A percentile compares a stretch with the other conserved stretches of the same genome.
Evolutionary conservation across 2,797 vertebrate species (phyloP).

Genomic region (Botia kubotai): DNA sequence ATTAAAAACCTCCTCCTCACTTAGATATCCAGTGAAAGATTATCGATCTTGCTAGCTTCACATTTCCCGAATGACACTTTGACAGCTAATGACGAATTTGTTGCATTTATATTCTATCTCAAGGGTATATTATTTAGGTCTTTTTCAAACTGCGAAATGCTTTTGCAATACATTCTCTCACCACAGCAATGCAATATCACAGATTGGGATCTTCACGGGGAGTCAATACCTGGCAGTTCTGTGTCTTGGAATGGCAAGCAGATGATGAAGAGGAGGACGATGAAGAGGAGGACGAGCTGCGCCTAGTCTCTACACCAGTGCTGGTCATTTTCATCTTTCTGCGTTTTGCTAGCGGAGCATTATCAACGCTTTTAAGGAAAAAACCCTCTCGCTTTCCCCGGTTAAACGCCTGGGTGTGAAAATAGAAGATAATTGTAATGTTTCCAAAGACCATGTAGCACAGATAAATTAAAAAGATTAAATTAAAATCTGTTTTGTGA

Average conservation of each 20-base stretch:
- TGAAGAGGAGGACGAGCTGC: slow-evolving; percentile 85
- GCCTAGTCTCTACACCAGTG: slow-evolving; percentile 83
- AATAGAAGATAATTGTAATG: not conserved
- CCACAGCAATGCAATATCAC: slow-evolving; percentile 42
- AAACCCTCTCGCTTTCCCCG: slow-evolving; percentile 90
- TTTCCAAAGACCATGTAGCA: not conserved
- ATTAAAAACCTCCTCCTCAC: slow-evolving; percentile 10
- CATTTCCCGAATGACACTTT: not conserved
- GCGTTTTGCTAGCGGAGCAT: slow-evolving; percentile 90
- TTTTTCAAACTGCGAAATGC: slow-evolving; percentile 19
- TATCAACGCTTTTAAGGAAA: slow-evolving; percentile 93
- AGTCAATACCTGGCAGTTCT: slow-evolving; percentile 69
- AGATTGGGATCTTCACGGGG: slow-evolving; percentile 70
- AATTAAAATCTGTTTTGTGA: no score
- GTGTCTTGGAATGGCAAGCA: slow-evolving; percentile 68
- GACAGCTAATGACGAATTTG: not conserved
- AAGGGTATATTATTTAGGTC: not conserved
- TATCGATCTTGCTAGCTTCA: not conserved
- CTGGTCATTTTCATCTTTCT: slow-evolving; percentile 91
- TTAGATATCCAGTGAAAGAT: not conserved
- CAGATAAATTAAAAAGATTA: not conserved
- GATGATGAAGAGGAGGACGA: slow-evolving; percentile 83
- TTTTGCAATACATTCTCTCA: slow-evolving; percentile 23
- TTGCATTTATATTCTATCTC: not conserved
- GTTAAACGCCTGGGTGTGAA: slow-evolving; percentile 84